Percentiles rank a stretch among this genome's conserved stretches.
phyloP scores from a whole-genome alignment of 2,888 invertebrate genomes.

The Drosophila paramelanica region DNA sequence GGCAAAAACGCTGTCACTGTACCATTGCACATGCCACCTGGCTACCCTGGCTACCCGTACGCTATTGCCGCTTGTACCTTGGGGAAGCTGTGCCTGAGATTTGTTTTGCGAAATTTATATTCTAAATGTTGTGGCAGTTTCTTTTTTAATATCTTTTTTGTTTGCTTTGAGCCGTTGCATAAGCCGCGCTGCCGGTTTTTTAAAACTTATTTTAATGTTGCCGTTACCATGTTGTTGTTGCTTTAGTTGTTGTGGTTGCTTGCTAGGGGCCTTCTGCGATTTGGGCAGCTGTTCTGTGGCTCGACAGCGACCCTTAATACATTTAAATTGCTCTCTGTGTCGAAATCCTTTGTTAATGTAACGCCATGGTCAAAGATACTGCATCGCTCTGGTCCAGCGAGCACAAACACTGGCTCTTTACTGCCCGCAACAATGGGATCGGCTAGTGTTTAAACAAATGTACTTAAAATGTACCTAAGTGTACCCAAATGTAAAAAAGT shows the following conservation, averaged over 20 bases:
- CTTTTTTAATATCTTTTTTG: constrained; percentile 15
- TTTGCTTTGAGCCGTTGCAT: constrained; percentile 41
- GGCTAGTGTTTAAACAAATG: not conserved
- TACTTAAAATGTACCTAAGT: not conserved
- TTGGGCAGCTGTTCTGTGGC: constrained; percentile 49
- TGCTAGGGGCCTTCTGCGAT: constrained; percentile 40
- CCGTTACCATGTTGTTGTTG: constrained; percentile 39
- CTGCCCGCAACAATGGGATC: not conserved
- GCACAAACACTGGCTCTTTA: not conserved
- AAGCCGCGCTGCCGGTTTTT: constrained; percentile 62
- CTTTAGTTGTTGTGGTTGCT: constrained; percentile 11
- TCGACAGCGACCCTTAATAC: constrained; percentile 55
- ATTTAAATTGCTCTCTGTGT: constrained; percentile 58
- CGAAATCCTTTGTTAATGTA: constrained; percentile 42
- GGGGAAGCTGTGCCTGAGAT: constrained; percentile 58
- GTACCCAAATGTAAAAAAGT: too few relatives aligned
- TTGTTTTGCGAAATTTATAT: constrained; percentile 68
- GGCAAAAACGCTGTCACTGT: not conserved
- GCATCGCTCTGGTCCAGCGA: not conserved
- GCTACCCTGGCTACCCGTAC: constrained; percentile 16
- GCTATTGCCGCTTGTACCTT: constrained; percentile 39
- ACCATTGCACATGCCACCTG: constrained; percentile 19
- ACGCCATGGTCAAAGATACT: constrained; percentile 27
- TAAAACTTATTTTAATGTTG: constrained; percentile 67
- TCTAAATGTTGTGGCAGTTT: constrained; percentile 47